These are phyloP conservation scores for Tricholaema leucomelas DNA, from an alignment of 2,113 vertebrate genomes.

Conservation along the genomic window DNA sequence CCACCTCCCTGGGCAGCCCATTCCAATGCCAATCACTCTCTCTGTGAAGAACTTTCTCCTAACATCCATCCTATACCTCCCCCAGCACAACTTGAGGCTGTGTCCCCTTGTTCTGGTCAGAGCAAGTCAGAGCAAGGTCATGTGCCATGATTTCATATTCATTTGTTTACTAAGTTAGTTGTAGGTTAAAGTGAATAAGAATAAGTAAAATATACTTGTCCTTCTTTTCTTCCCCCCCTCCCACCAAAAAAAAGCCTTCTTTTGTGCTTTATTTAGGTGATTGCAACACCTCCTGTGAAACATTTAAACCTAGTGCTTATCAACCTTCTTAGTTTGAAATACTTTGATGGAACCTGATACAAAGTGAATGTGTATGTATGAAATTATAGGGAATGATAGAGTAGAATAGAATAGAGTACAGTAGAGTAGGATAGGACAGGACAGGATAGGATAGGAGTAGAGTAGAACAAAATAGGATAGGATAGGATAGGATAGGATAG, in stretches of 20 bases:
- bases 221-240: accelerated
- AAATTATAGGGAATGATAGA: too few species aligned
- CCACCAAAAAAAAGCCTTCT: neutral
- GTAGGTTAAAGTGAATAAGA: neutral
- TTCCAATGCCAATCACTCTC: too few species aligned
- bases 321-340: neutral
- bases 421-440: too few species aligned
- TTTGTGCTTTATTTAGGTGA: neutral
- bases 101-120: too few species aligned
- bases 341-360: neutral
- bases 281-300: neutral
- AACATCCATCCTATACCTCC: too few species aligned
- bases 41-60: too few species aligned
- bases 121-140: neutral
- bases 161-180: neutral
- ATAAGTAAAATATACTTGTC: neutral
- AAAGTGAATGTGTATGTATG: neutral
- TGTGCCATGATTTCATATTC: neutral
- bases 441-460: too few species aligned
- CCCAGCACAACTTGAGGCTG: too few species aligned
- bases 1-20: too few species aligned
- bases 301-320: neutral
- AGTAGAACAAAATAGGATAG: too few species aligned
- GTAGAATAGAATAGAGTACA: too few species aligned
- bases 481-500: too few species aligned